Conservation (phyloP, 1,140 invertebrate genomes). For the Scylla paramamosain region DNA sequence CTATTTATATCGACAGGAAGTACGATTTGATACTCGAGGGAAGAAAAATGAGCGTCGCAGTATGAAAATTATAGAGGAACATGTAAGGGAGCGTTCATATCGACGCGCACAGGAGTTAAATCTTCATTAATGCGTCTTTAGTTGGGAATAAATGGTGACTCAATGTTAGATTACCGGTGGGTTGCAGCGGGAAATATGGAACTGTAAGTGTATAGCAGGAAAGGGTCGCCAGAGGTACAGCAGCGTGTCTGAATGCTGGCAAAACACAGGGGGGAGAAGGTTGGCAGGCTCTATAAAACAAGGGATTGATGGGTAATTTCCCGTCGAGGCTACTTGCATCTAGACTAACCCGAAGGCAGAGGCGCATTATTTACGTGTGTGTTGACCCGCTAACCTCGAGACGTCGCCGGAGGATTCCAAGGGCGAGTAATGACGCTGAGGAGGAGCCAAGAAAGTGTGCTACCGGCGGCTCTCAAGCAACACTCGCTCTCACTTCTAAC, state of each 20-base stretch:
- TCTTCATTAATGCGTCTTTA: no score
- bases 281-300: neutral
- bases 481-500: neutral
- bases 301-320: slow-evolving; percentile 1
- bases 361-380: neutral
- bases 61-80: no score
- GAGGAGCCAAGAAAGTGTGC: neutral
- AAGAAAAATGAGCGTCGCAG: no score
- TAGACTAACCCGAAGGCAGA: slow-evolving; percentile 17
- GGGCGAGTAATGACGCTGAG: neutral
- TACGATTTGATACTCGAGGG: no score
- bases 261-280: neutral
- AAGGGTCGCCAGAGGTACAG: neutral
- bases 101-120: no score
- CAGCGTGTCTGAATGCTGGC: neutral
- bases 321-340: neutral
- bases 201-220: no score
- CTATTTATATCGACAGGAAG: no score
- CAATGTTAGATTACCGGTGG: no score
- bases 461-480: neutral
- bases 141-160: no score
- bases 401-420: slow-evolving; percentile 7
- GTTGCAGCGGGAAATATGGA: no score
- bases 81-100: no score
- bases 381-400: slow-evolving; percentile 8